Base-by-base conservation (phyloP, 2,888 invertebrate genomes). In the Pogonocherus hispidulus region DNA sequence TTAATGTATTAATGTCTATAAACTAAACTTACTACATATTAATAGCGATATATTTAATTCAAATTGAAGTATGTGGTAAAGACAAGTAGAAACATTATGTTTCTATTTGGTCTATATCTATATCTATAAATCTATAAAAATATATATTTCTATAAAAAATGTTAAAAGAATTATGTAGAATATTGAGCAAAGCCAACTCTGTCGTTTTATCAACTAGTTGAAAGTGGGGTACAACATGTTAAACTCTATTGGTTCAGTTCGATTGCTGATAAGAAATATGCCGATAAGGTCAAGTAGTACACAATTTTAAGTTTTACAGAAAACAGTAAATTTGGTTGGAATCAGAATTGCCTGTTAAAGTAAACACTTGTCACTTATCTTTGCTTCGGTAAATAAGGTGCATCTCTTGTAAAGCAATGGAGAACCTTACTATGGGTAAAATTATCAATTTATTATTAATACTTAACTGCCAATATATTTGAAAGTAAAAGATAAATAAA, bases 211-310 rank as follows among this genome's bases (percentile, higher is more conserved):
- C 70, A 71, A 41, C 57, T 54, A 57, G 41, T 16, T 59, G 19
- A 60, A 75, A 78, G 79, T 79, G 79, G 80, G 80, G 80, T 75
- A 78, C 70, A 72, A 72, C 72, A 78, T 76, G 75, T 77, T 74
- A 77, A 76, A 78, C 70, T 76, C 74, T 72, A 78, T 77, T 80
- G 79, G 82, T 79, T 80, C 79, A 75, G 78, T 81, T 82, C 80
- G 78, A 81, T 81, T 79, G 77, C 76, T 80, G 82, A 82, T 82
- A 82, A 82, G 74, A 60, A 75, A 73, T 59, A 22, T 67, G 70
- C 63, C 60, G 71, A 72, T 70, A 71, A 71, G 63, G 63, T 62
- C 66, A 66, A 56, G 70, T 67, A 66, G 66, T 69, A 65, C 67
- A 62, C 37, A 22, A 62, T 51, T 62, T 62, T 51, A 51, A 37